Percentiles rank a stretch among this genome's conserved stretches.
These are phyloP conservation scores for Epinephelus fuscoguttatus DNA, from an alignment of 2,113 vertebrate genomes.

Conservation along the genomic window DNA sequence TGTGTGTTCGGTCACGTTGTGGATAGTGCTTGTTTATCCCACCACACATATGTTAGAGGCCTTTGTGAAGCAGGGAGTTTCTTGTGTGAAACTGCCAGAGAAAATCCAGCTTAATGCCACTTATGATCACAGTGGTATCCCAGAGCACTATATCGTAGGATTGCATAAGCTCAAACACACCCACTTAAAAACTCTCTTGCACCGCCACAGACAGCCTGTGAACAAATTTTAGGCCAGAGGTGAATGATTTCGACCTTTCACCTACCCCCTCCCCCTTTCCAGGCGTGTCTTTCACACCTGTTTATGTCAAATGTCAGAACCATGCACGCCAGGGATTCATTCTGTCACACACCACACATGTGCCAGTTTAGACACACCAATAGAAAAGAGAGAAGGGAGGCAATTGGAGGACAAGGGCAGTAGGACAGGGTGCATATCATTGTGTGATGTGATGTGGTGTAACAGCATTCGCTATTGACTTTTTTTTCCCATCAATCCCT, in stretches of 20 bases:
- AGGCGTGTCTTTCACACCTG: constrained; percentile 72
- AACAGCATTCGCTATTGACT: constrained; percentile 42
- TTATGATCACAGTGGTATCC: constrained; percentile 9
- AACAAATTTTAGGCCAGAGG: not conserved
- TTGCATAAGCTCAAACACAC: constrained; percentile 43
- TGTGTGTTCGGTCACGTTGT: not conserved
- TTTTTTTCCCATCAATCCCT: not conserved
- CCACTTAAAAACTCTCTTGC: constrained; percentile 21
- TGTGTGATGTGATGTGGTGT: constrained; percentile 44
- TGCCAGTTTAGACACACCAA: constrained; percentile 53
- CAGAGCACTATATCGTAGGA: constrained; percentile 35
- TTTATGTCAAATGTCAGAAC: constrained; percentile 67
- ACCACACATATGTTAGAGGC: not conserved
- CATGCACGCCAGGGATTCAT: constrained; percentile 41
- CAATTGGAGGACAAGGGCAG: constrained; percentile 40
- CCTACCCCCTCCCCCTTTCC: constrained; percentile 49
- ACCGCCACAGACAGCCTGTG: constrained; percentile 13
- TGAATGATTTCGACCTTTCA: constrained; percentile 68
- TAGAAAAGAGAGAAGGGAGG: not conserved
- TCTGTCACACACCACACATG: constrained; percentile 48
- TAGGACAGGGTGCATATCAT: constrained; percentile 49
- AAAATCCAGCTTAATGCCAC: constrained; percentile 13
- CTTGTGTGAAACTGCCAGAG: not conserved
- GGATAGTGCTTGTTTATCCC: not conserved
- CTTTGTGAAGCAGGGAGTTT: not conserved